Base-by-base conservation (phyloP, 1,140 invertebrate species). In the Dreissena polymorpha region DNA sequence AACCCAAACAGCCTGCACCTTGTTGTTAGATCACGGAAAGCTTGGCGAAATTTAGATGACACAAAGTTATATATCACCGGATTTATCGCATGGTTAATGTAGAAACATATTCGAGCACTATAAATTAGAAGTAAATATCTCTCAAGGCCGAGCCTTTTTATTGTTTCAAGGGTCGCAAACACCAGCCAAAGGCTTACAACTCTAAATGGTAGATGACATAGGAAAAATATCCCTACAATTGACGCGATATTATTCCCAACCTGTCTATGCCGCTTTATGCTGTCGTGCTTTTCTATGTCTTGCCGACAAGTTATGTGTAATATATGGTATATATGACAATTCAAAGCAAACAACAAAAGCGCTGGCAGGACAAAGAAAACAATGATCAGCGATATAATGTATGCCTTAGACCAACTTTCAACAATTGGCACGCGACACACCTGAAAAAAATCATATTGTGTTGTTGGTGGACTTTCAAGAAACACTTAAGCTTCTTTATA, bases 61-160 rank as follows among this genome's bases (percentile, higher is more conserved):
- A 90, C 88, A 65, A 90, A 86, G 60, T 89, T 90, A 68, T 90
- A 90, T 1, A 90, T 82, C 55, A 90, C 84, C 0, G 89, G 89
- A 65, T 90, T 90, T 49, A 88, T 83, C 23, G 88, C 86, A 73
- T 87, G 86, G 71, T 90, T 88, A 23, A 87, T 74, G 68, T 88
- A 90, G 49, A 88, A 86, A 63, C 89, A 72, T 39, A 90, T 82
- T 16, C 87, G 57, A 0, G 86, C 73, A 49, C 87, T 75, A 57
- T 89, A 88, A 18, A 89, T 63, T n/a, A 89, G 73, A 14, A 73
- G 64, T 12, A 87, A 79, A 70, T 86, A 88, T 21, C 74, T 71
- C 13, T 86, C 83, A 25, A 86, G 68, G 18, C 84, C 82, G 10
- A 89, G 71, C 8, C 29, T 21, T 8, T 49, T 63, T 29, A 87